These are phyloP conservation scores for Mastomys natalensis DNA, from an alignment of 2,113 vertebrate genomes.

Conservation along the genomic window DNA sequence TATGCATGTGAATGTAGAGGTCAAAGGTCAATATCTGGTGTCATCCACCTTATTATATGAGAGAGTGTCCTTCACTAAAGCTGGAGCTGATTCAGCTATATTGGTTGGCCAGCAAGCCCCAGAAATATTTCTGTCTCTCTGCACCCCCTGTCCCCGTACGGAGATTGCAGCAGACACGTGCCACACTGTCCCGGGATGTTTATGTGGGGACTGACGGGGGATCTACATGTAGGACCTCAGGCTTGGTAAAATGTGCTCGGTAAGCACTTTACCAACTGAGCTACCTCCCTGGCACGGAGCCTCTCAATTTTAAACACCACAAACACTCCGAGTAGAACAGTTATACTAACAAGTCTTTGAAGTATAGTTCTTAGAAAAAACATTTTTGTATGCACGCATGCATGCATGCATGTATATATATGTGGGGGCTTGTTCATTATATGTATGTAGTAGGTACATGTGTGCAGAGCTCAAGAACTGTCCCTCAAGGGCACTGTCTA, in stretches of 20 bases:
- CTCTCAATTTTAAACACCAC: slow-evolving; percentile 36
- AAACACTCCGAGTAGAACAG: neutral
- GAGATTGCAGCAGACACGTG: neutral
- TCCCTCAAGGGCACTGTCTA: neutral
- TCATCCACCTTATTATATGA: too few species aligned
- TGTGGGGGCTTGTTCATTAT: neutral
- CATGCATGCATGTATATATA: neutral
- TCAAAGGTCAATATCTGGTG: too few species aligned
- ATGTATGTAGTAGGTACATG: neutral
- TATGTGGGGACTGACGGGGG: neutral
- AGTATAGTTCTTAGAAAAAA: slow-evolving; percentile 18
- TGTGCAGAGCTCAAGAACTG: neutral
- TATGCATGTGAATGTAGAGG: too few species aligned
- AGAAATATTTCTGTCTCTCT: neutral
- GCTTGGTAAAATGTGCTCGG: neutral
- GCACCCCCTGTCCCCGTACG: too few species aligned
- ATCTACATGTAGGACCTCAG: neutral
- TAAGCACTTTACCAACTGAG: too few species aligned
- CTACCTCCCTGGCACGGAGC: neutral
- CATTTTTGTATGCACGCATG: neutral
- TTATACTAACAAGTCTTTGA: slow-evolving; percentile 49
- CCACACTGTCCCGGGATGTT: too few species aligned
- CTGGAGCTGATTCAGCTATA: too few species aligned
- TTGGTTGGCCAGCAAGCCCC: neutral
- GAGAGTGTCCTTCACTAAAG: too few species aligned